Percentiles rank a stretch among this genome's conserved stretches.
These are phyloP conservation scores for Stramonita haemastoma DNA, from an alignment of 2,888 invertebrate species.

Conservation along the genomic window DNA sequence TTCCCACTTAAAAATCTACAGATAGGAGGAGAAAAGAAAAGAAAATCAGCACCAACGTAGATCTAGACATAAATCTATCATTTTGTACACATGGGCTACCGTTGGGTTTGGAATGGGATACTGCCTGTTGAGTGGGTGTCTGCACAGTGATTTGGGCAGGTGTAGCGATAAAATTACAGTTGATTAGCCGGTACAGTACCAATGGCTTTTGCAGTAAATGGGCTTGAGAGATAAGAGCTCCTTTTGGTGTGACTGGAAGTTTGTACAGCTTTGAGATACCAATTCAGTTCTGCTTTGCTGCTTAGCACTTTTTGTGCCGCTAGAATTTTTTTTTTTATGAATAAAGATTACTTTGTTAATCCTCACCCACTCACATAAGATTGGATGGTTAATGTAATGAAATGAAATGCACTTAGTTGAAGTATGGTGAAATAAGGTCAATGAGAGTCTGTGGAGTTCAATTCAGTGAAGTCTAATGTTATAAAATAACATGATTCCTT, in stretches of 20 bases:
- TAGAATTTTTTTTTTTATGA: not conserved
- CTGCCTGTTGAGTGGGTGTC: not conserved
- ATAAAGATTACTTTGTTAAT: not conserved
- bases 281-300: not conserved
- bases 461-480: too few relatives aligned
- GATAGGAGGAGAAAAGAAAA: too few relatives aligned
- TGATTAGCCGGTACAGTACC: not conserved
- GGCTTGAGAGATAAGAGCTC: conserved; percentile 1
- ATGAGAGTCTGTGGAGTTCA: too few relatives aligned
- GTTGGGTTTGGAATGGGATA: not conserved
- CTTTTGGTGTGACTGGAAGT: not conserved
- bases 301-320: not conserved
- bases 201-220: not conserved
- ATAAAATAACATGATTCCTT: too few relatives aligned
- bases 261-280: not conserved
- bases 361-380: too few relatives aligned
- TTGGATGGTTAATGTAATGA: too few relatives aligned
- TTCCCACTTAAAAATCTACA: not conserved
- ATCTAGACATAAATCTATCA: too few relatives aligned
- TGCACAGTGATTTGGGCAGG: not conserved
- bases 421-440: too few relatives aligned
- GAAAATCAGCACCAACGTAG: too few relatives aligned
- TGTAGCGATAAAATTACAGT: conserved; percentile 11
- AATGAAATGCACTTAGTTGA: too few relatives aligned
- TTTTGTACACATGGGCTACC: too few relatives aligned